Conservation (phyloP, 92 coral and sea anemone genomes). For the Epizoanthus stellaris region DNA sequence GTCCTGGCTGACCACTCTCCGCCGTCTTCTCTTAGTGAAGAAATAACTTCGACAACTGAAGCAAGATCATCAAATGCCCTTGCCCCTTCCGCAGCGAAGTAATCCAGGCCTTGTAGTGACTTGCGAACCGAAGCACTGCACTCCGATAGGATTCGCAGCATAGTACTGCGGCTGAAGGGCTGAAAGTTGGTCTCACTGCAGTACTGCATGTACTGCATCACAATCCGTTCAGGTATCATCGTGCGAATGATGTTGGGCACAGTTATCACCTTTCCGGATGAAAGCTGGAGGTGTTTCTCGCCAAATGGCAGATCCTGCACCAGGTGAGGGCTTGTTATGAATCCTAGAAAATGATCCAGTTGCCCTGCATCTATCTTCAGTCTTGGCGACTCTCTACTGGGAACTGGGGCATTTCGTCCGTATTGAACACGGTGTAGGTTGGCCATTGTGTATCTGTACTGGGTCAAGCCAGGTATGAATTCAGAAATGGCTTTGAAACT, state of each 20-base stretch:
- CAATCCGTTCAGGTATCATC: constrained; percentile 55
- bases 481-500: constrained; percentile 44
- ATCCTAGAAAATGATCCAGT: constrained; percentile 64
- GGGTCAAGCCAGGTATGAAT: constrained; percentile 58
- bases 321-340: constrained; percentile 7
- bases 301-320: constrained; percentile 69
- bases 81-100: constrained; percentile 18
- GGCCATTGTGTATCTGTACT: constrained; percentile 43
- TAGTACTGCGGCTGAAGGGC: constrained; percentile 58
- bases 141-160: constrained; percentile 30
- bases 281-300: constrained; percentile 39
- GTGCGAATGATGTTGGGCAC: constrained; percentile 63
- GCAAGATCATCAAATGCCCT: constrained; percentile 52
- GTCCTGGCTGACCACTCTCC: constrained; percentile 22
- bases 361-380: constrained; percentile 52
- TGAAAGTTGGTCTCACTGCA: constrained; percentile 45
- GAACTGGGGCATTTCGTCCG: constrained; percentile 25
- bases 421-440: constrained; percentile 32
- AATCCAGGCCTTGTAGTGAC: constrained; percentile 46
- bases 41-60: constrained; percentile 10
- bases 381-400: constrained; percentile 34
- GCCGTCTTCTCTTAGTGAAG: constrained; percentile 14
- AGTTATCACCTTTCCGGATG: constrained; percentile 49
- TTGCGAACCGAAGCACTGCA: constrained; percentile 4
- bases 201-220: constrained; percentile 51